These are phyloP conservation scores for Nomada hirtipes DNA, from an alignment of 2,888 invertebrate genomes.

Conservation along the genomic window DNA sequence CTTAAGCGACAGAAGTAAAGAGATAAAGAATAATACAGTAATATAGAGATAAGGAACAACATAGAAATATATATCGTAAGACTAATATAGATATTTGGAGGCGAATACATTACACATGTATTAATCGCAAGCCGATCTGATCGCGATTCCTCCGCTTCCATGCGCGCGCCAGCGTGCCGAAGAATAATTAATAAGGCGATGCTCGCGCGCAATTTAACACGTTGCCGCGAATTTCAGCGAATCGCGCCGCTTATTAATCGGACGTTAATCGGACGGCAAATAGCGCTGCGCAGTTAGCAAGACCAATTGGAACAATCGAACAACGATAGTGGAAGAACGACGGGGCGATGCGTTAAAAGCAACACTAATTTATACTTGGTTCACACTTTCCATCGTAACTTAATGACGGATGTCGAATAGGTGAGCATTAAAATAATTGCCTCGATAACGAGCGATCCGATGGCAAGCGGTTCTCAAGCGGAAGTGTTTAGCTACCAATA, in stretches of 20 bases:
- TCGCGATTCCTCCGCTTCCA: neutral
- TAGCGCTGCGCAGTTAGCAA: neutral
- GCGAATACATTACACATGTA: too few species aligned
- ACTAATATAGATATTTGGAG: too few species aligned
- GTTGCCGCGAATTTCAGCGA: neutral
- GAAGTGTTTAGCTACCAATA: neutral
- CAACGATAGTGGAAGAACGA: neutral
- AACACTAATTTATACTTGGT: neutral
- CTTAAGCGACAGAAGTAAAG: too few species aligned
- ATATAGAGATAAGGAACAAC: too few species aligned
- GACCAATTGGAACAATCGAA: neutral
- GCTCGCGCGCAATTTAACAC: neutral
- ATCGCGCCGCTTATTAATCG: slow-evolving; percentile 8
- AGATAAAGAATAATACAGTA: too few species aligned
- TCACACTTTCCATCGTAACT: neutral
- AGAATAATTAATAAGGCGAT: slow-evolving; percentile 13
- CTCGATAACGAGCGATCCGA: neutral
- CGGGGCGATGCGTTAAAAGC: neutral
- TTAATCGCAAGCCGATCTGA: neutral
- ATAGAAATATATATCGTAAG: too few species aligned
- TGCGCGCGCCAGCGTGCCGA: neutral
- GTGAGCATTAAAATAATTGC: slow-evolving; percentile 14
- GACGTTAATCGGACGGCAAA: neutral
- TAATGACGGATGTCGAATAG: too few species aligned
- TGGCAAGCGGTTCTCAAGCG: neutral